These are phyloP conservation scores for Cephus spinipes DNA, from an alignment of 2,888 invertebrate species.

Conservation along the genomic window DNA sequence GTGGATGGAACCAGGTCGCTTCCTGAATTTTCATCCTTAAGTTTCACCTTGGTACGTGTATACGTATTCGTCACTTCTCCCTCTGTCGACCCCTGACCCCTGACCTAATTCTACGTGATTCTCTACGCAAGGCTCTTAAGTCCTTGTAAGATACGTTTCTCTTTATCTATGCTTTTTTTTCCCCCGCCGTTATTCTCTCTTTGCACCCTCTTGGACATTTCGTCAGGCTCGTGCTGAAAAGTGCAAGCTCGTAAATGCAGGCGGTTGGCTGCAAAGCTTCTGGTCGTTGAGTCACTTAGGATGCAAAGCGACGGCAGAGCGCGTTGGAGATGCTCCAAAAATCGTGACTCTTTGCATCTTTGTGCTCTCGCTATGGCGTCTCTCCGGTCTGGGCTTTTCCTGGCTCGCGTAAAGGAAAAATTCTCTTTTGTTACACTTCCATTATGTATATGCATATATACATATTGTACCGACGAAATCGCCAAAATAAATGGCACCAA, in stretches of 20 bases:
- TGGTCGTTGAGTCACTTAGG: background rate
- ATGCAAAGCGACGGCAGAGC: background rate
- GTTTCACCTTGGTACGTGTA: background rate
- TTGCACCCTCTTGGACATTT: background rate
- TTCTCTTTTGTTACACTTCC: background rate
- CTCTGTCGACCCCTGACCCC: background rate
- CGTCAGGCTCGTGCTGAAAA: background rate
- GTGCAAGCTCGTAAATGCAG: background rate
- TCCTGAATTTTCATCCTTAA: background rate
- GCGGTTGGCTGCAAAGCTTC: background rate
- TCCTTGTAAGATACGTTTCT: background rate
- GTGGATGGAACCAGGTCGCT: background rate
- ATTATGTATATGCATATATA: too few relatives aligned
- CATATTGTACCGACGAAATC: too few relatives aligned
- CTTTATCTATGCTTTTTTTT: background rate
- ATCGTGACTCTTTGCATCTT: background rate
- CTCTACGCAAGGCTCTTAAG: background rate
- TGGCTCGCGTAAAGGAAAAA: background rate
- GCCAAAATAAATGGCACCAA: too few relatives aligned
- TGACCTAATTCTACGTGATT: background rate
- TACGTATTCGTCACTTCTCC: background rate
- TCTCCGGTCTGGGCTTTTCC: background rate
- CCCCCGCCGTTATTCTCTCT: background rate
- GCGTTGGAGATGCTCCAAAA: conserved; percentile 4
- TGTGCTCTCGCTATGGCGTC: background rate